Evolutionary conservation across 2,113 vertebrate genomes (phyloP).

Genomic region (Eretmochelys imbricata): DNA sequence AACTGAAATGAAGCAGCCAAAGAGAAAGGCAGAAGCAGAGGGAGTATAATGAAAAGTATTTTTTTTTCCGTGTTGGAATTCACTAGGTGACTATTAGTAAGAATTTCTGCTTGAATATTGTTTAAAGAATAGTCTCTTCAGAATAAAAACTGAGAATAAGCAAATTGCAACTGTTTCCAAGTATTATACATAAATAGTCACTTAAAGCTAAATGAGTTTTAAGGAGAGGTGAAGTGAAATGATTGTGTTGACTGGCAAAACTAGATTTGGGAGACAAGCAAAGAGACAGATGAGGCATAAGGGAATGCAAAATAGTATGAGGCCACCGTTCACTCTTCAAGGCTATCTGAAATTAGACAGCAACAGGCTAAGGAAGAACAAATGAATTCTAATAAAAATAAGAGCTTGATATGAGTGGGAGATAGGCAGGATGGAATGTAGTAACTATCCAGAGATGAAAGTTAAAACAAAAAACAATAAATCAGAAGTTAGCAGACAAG

Average conservation of each 20-base stretch:
- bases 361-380: background rate
- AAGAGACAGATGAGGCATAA: background rate
- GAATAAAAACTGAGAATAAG: background rate
- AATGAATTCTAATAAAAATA: background rate
- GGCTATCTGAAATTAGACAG: background rate
- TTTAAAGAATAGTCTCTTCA: background rate
- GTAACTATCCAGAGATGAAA: background rate
- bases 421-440: background rate
- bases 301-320: background rate
- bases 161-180: background rate
- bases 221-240: background rate
- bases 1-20: background rate
- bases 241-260: background rate
- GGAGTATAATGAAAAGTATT: background rate
- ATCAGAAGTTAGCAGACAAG: background rate
- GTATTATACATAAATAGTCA: background rate
- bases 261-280: background rate
- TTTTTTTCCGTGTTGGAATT: fast-evolving
- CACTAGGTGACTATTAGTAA: background rate
- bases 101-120: background rate
- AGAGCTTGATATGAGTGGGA: background rate
- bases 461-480: background rate
- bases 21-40: background rate
- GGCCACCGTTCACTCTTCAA: background rate
- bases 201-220: background rate